phyloP scores from a whole-genome alignment of 2,113 vertebrate genomes.

The Thermophis baileyi region DNA sequence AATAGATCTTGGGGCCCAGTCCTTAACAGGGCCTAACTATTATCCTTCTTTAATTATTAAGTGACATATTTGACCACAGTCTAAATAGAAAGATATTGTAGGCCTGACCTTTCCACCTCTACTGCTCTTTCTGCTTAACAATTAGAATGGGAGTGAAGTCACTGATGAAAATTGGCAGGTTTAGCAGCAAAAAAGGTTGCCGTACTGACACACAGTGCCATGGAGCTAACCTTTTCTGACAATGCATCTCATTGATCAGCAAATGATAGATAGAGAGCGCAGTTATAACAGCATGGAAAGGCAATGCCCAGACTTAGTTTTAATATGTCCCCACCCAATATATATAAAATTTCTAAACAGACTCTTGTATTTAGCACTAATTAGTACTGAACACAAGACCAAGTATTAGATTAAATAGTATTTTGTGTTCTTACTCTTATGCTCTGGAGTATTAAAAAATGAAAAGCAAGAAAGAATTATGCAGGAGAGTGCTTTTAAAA shows the following conservation, averaged over 20 bases:
- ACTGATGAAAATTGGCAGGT: not conserved
- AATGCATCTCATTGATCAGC: not conserved
- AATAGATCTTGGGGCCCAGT: too few relatives aligned
- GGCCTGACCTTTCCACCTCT: not conserved
- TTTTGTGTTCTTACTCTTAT: not conserved
- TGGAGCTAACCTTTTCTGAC: not conserved
- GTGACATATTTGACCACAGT: not conserved
- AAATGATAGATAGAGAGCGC: not conserved
- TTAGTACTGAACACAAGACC: not conserved
- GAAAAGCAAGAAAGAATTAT: not conserved
- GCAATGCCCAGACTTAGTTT: not conserved
- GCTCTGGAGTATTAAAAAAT: not conserved
- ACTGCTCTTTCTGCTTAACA: not conserved
- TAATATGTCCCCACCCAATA: not conserved
- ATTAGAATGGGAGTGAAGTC: not conserved
- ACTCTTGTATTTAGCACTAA: not conserved
- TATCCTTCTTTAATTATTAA: not conserved
- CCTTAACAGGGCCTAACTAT: not conserved
- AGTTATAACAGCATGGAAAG: not conserved
- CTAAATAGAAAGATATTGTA: not conserved
- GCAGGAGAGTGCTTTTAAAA: not conserved
- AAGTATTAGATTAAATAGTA: not conserved
- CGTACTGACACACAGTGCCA: not conserved
- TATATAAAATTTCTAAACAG: not conserved
- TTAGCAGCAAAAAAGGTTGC: not conserved